A percentile compares a stretch with the other conserved stretches of the same genome.
Evolutionary conservation across 2,797 vertebrate genomes (phyloP).

Genomic region (Tragopan temminckii): DNA sequence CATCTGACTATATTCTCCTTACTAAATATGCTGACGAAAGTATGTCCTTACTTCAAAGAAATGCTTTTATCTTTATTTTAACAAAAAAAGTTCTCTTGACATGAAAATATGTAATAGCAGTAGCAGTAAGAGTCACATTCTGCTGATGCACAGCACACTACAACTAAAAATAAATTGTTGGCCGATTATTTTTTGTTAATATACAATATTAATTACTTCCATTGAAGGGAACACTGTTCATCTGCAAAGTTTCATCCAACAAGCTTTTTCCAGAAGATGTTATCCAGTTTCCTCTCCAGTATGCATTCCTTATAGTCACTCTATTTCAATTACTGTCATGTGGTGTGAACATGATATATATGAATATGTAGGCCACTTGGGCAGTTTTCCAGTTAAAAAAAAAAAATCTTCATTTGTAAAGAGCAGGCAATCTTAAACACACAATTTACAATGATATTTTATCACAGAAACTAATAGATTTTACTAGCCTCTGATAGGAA

Average conservation of each 20-base stretch:
- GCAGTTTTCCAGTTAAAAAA: slow-evolving; percentile 68
- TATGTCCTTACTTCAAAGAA: background rate
- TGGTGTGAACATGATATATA: slow-evolving; percentile 68
- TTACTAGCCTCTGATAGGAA: slow-evolving; percentile 53
- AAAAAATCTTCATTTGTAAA: slow-evolving; percentile 50
- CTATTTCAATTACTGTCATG: slow-evolving; percentile 75
- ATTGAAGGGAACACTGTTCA: slow-evolving; percentile 46
- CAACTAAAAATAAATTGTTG: background rate
- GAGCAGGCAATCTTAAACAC: slow-evolving; percentile 55
- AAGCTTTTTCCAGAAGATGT: slow-evolving; percentile 67
- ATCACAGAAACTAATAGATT: slow-evolving; percentile 54
- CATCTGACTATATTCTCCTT: background rate
- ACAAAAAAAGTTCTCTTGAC: background rate
- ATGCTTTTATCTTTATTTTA: background rate
- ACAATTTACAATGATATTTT: slow-evolving; percentile 54
- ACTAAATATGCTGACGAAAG: background rate
- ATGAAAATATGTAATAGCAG: background rate
- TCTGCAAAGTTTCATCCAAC: slow-evolving; percentile 70
- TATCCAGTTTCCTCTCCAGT: slow-evolving; percentile 67
- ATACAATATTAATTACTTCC: slow-evolving; percentile 42
- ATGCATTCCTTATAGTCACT: slow-evolving; percentile 57
- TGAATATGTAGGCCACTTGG: slow-evolving; percentile 69
- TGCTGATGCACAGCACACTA: background rate
- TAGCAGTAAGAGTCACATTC: background rate
- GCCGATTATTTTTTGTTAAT: background rate